These are phyloP conservation scores for Ametastegia equiseti DNA, from an alignment of 2,888 invertebrate species.

Conservation along the genomic window DNA sequence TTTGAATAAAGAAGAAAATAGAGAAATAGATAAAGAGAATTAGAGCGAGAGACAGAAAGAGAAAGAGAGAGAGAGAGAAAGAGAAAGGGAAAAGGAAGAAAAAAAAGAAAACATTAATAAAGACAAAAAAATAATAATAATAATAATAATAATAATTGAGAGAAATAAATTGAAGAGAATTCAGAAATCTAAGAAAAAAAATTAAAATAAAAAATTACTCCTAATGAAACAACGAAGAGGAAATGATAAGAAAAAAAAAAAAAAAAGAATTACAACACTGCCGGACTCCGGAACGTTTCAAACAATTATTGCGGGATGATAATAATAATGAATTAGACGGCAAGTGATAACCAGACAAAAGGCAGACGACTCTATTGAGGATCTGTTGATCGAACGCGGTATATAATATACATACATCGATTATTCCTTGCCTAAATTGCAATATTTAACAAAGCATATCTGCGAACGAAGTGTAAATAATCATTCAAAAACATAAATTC, in stretches of 20 bases:
- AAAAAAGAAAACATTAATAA: not conserved
- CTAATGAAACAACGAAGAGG: not conserved
- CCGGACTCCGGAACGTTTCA: not conserved
- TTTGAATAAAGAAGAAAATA: conserved; percentile 4
- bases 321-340: not conserved
- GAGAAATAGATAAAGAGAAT: not conserved
- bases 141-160: too few relatives aligned
- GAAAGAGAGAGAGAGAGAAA: not conserved
- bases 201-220: not conserved
- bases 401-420: conserved; percentile 25
- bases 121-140: not conserved
- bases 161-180: too few relatives aligned
- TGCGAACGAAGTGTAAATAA: conserved; percentile 61
- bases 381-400: conserved; percentile 16
- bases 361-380: conserved; percentile 13
- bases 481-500: conserved; percentile 70
- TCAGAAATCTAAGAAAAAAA: too few relatives aligned
- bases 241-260: not conserved
- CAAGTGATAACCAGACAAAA: conserved; percentile 36
- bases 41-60: not conserved
- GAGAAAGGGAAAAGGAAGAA: not conserved
- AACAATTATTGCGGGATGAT: too few relatives aligned
- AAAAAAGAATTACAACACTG: conserved; percentile 23
- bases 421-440: conserved; percentile 21
- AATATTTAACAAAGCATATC: conserved; percentile 42